Base-by-base conservation (phyloP, 2,888 invertebrate genomes). In the Gortyna flavago region DNA sequence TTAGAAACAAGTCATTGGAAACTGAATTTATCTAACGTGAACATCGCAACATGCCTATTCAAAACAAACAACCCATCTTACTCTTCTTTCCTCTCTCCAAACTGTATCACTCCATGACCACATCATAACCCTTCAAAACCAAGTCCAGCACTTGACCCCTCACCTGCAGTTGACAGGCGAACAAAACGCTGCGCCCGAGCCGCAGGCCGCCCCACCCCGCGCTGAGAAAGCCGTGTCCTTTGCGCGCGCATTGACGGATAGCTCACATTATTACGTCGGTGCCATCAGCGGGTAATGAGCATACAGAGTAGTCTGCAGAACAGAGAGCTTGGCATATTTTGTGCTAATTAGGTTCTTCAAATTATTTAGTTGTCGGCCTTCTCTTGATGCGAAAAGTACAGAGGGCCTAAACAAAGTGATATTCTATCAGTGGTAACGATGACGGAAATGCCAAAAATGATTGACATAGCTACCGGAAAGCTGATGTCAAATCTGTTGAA, bases 221-320 rank as follows among this genome's bases (percentile, higher is more conserved):
- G 91, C 93, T 95, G 95, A 93, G 95, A 95, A 94, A 94, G 94
- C 90, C 85, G 92, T 95, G 95, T 95, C 95, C 95, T 95, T 95
- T 95, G 83, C 81, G 81, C 84, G 89, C 91, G 92, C 92, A 90
- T 93, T 94, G 95, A 95, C 93, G 93, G 93, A 95, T 95, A 89
- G 93, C 92, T 90, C 93, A 88, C 92, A 93, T 94, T 95, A 95
- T 92, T 91, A 92, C 92, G 93, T 93, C 93, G 92, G 92, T 90
- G 91, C 90, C 92, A 93, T 93, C 93, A 91, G 90, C 89, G 87
- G 86, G 93, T 94, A 93, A 95, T 94, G 93, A 95, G 93, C 71
- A 67, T 54, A 83, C 85, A 93, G 93, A 90, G 79, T 86, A 89
- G 75, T 11, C 44, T 73, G 41, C 38, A 18, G 41, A 9, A n/a